phyloP scores from a whole-genome alignment of 2,797 vertebrate genomes.

The Emydoidea blandingii region DNA sequence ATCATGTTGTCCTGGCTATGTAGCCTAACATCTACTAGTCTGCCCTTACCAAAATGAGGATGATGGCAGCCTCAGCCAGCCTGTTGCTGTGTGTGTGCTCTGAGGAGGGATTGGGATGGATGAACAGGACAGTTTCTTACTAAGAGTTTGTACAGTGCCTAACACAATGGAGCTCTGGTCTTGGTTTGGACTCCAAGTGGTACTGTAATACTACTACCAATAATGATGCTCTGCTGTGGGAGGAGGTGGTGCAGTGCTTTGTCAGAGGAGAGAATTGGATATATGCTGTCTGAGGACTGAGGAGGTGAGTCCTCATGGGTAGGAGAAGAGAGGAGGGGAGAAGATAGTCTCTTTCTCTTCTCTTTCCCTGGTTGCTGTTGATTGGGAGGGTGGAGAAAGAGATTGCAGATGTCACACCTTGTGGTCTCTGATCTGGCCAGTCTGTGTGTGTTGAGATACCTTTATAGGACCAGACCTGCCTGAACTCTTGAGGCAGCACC shows the following conservation, averaged over 20 bases:
- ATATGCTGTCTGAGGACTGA: not conserved
- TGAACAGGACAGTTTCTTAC: not conserved
- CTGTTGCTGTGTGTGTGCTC: not conserved
- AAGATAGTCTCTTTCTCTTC: not conserved
- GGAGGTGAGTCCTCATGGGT: not conserved
- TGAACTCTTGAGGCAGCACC: not conserved
- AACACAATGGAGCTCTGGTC: not conserved
- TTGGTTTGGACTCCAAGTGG: not conserved
- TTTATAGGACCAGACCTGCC: not conserved
- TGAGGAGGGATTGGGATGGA: not conserved
- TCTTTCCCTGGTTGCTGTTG: not conserved
- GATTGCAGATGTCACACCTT: not conserved
- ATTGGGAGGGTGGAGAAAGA: not conserved
- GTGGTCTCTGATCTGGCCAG: not conserved
- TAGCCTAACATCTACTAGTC: not conserved
- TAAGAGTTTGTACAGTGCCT: not conserved
- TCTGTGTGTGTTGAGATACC: not conserved
- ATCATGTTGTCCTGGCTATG: not conserved
- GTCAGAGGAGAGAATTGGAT: not conserved
- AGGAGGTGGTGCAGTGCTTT: not conserved
- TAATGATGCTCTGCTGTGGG: not conserved
- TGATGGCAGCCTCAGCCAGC: too few species aligned
- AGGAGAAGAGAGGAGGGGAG: not conserved
- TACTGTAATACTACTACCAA: not conserved
- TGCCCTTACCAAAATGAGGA: not conserved